Evolutionary conservation across 2,797 vertebrate species (phyloP).

Genomic region (Meriones psammophilus): DNA sequence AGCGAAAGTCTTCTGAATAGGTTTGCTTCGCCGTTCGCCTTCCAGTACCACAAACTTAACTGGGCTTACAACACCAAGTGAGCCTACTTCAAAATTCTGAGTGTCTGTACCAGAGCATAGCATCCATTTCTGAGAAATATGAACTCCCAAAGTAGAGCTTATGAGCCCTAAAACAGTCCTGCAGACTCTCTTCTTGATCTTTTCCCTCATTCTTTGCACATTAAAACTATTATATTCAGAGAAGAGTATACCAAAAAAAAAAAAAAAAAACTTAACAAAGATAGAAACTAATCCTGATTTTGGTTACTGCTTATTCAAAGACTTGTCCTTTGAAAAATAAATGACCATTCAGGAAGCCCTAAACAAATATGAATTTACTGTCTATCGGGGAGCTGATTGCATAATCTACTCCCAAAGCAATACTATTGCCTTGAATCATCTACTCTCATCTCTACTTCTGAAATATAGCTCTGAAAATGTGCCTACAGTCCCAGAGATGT

Average conservation of each 20-base stretch:
- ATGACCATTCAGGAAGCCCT: neutral
- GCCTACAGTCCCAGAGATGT: neutral
- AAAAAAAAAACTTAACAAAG: neutral
- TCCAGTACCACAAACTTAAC: slow-evolving; percentile 14
- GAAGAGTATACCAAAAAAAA: neutral
- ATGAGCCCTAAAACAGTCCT: neutral
- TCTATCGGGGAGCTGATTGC: neutral
- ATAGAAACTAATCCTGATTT: neutral
- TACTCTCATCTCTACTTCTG: neutral
- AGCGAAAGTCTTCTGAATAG: neutral
- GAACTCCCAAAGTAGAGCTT: neutral
- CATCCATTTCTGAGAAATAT: slow-evolving; percentile 17
- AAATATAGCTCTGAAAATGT: neutral
- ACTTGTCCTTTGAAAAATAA: slow-evolving; percentile 25
- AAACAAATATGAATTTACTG: neutral
- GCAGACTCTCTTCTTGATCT: neutral
- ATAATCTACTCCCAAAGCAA: slow-evolving; percentile 27
- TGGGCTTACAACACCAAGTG: neutral
- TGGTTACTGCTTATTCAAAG: slow-evolving; percentile 17
- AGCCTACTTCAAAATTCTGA: neutral
- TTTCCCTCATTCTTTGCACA: neutral
- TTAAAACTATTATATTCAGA: neutral
- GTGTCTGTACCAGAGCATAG: neutral
- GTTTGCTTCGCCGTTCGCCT: neutral
- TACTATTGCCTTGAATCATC: neutral